Percentiles rank a stretch among this genome's conserved stretches.
phyloP scores from a whole-genome alignment of 2,888 invertebrate species.

The Quadriops clusia region DNA sequence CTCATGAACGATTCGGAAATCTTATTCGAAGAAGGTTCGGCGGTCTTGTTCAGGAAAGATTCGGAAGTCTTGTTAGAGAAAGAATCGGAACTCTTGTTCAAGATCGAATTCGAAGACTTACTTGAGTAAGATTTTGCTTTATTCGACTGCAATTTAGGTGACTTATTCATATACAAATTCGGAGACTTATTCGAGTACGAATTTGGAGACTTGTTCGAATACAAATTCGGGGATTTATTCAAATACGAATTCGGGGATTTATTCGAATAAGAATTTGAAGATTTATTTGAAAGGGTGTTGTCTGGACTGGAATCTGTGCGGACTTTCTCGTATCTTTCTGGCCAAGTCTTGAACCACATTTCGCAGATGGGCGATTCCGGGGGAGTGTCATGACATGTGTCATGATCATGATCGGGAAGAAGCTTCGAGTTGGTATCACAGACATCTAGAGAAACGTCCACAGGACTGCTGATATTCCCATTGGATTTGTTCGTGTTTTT shows the following conservation, averaged over 20 bases:
- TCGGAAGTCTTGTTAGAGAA: slow-evolving; percentile 11
- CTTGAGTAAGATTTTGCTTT: too few relatives aligned
- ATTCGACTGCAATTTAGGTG: too few relatives aligned
- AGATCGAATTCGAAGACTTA: too few relatives aligned
- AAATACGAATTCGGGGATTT: slow-evolving; percentile 8
- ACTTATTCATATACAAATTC: too few relatives aligned
- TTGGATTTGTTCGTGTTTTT: too few relatives aligned
- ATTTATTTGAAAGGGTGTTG: neutral
- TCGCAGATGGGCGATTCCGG: slow-evolving; percentile 23
- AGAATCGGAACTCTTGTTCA: too few relatives aligned
- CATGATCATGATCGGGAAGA: slow-evolving; percentile 18
- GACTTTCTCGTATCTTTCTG: slow-evolving; percentile 35
- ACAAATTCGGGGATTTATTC: neutral
- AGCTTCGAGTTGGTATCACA: slow-evolving; percentile 26
- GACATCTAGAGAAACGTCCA: slow-evolving; percentile 19
- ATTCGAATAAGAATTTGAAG: neutral
- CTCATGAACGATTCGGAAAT: too few relatives aligned
- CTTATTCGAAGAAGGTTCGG: too few relatives aligned
- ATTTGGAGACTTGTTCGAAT: slow-evolving; percentile 7
- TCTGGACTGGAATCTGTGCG: slow-evolving; percentile 2
- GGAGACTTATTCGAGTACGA: too few relatives aligned
- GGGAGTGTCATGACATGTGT: too few relatives aligned
- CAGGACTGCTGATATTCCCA: too few relatives aligned
- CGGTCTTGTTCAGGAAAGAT: too few relatives aligned
- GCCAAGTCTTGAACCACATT: slow-evolving; percentile 41